phyloP scores from a whole-genome alignment of 2,888 invertebrate species.

The Peribatodes rhomboidaria region DNA sequence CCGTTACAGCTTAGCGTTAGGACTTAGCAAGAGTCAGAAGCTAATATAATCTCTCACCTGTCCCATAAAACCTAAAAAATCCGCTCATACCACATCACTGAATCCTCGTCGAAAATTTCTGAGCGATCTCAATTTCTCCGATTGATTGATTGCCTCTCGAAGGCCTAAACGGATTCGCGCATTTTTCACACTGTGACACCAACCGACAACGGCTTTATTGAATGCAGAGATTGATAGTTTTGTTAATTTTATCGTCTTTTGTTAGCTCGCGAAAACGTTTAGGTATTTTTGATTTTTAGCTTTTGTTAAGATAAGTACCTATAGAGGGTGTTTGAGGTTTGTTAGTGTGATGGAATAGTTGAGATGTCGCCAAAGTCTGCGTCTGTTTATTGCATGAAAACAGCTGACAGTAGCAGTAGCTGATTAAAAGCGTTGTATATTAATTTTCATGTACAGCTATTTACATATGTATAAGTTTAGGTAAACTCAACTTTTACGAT shows the following conservation, averaged over 20 bases:
- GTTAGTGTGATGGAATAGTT: neutral
- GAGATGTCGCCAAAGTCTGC: no score
- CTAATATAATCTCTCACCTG: neutral
- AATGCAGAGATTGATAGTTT: slow-evolving; percentile 60
- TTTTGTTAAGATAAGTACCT: neutral
- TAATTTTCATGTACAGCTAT: no score
- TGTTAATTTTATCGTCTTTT: slow-evolving; percentile 50
- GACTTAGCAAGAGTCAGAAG: no score
- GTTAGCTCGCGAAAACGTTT: slow-evolving; percentile 1
- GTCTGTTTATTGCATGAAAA: no score
- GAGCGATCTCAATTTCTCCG: slow-evolving; percentile 65
- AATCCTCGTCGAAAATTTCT: slow-evolving; percentile 43
- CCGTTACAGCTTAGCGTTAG: no score
- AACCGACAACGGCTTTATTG: slow-evolving; percentile 63
- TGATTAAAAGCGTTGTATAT: no score
- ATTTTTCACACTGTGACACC: slow-evolving; percentile 65
- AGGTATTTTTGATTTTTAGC: slow-evolving; percentile 7
- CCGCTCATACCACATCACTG: slow-evolving; percentile 4
- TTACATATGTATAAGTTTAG: no score
- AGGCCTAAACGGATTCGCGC: slow-evolving; percentile 56
- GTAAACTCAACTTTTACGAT: no score
- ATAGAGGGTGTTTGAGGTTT: neutral
- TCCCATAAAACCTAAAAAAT: neutral
- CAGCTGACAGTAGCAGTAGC: no score
- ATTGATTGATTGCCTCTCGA: slow-evolving; percentile 65